Percentiles rank a stretch among this genome's conserved stretches.
Evolutionary conservation across 1,140 invertebrate genomes (phyloP).

Genomic region (Bilobella aurantiaca): DNA sequence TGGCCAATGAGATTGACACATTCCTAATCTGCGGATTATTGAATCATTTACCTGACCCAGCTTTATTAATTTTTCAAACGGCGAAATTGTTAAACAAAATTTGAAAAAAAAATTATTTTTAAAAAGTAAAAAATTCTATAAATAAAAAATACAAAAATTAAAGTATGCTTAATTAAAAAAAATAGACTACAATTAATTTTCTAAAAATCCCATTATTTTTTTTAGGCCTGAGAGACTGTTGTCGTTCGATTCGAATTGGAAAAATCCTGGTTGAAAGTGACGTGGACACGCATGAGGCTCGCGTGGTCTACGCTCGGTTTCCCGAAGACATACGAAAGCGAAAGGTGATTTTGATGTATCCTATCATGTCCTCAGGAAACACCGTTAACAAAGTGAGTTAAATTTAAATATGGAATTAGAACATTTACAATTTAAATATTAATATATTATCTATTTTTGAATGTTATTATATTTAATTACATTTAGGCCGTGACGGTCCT

Average conservation of each 20-base stretch:
- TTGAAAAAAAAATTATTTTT: too few species aligned
- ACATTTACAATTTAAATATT: neutral
- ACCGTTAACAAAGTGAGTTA: conserved; percentile 63
- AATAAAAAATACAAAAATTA: too few species aligned
- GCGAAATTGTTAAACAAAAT: too few species aligned
- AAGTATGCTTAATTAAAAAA: too few species aligned
- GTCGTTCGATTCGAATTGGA: conserved; percentile 91
- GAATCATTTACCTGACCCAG: too few species aligned
- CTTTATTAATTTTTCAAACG: too few species aligned
- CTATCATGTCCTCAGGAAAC: conserved; percentile 63
- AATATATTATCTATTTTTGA: neutral
- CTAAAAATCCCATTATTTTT: too few species aligned
- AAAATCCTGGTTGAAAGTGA: conserved; percentile 97
- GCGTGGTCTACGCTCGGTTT: conserved; percentile 95
- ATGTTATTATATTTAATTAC: neutral
- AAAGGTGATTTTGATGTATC: conserved; percentile 33
- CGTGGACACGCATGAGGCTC: conserved; percentile 88
- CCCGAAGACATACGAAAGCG: conserved; percentile 75
- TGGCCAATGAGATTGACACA: too few species aligned
- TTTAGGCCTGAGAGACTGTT: conserved; percentile 87
- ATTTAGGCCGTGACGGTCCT: conserved; percentile 70
- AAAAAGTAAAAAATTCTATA: too few species aligned
- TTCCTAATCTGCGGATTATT: too few species aligned
- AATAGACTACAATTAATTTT: neutral
- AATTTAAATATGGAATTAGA: neutral